Evolutionary conservation across 2,888 invertebrate genomes (phyloP).

Genomic region (Limenitis camilla): DNA sequence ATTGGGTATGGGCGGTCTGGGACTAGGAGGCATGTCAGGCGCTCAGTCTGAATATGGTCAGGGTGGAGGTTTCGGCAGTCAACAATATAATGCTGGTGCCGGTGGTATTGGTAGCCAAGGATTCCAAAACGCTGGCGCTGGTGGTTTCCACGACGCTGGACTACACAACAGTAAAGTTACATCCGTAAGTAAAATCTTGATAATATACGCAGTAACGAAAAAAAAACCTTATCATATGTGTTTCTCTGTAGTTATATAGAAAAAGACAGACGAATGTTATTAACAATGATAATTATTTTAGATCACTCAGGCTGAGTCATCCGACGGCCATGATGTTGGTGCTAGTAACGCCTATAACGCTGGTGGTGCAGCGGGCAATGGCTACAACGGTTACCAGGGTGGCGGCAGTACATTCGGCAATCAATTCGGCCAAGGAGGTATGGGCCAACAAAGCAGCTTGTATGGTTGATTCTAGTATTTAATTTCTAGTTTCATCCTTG

Average conservation of each 20-base stretch:
- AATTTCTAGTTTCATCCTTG: no score
- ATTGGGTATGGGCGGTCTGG: conserved; percentile 5
- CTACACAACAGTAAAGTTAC: conserved; percentile 22
- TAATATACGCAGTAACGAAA: not conserved
- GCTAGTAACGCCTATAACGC: not conserved
- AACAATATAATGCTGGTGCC: conserved; percentile 12
- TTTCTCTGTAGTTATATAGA: no score
- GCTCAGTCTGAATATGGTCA: conserved; percentile 7
- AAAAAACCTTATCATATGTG: no score
- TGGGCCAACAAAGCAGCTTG: not conserved
- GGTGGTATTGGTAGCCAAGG: conserved; percentile 19
- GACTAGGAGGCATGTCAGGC: conserved; percentile 5
- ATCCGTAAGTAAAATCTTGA: conserved; percentile 18
- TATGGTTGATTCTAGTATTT: no score
- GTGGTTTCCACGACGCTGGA: conserved; percentile 19
- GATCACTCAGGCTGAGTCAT: conserved; percentile 10
- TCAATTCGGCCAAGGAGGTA: not conserved
- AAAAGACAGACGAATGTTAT: no score
- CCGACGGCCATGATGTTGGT: not conserved
- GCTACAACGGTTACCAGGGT: not conserved
- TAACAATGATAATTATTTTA: no score
- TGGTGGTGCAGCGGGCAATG: not conserved
- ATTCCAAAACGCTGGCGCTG: conserved; percentile 14
- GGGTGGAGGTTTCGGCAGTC: conserved; percentile 11
- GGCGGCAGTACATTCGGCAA: conserved; percentile 2